Base-by-base conservation (phyloP, 1,140 invertebrate species). In the Amyelois transitella region DNA sequence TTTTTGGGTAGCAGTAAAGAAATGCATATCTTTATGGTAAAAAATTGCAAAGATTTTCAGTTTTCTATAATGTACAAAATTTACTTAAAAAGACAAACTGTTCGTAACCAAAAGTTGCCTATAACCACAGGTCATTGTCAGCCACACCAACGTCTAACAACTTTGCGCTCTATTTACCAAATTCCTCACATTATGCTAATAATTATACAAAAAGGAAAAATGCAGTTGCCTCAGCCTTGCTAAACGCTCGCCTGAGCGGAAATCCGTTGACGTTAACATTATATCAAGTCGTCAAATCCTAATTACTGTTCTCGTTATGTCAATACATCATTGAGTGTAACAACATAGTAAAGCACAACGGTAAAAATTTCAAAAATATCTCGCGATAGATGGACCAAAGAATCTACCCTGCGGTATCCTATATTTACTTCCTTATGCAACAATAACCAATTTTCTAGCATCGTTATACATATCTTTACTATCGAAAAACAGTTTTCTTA, bases 41-140 rank as follows among this genome's bases (percentile, higher is more conserved):
- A n/a, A n/a, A n/a, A n/a, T n/a, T n/a, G n/a, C n/a, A n/a, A n/a
- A n/a, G n/a, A n/a, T n/a, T n/a, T n/a, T n/a, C n/a, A n/a, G n/a
- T n/a, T n/a, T n/a, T n/a, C n/a, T n/a, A n/a, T n/a, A n/a, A n/a
- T n/a, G n/a, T n/a, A n/a, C n/a, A n/a, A n/a, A n/a, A n/a, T n/a
- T n/a, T n/a, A n/a, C n/a, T n/a, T n/a, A n/a, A n/a, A n/a, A n/a
- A n/a, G n/a, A n/a, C n/a, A n/a, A n/a, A n/a, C n/a, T n/a, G n/a
- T n/a, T n/a, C n/a, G n/a, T n/a, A n/a, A n/a, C n/a, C n/a, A n/a
- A n/a, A n/a, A n/a, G n/a, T n/a, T n/a, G n/a, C n/a, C n/a, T n/a
- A n/a, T n/a, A n/a, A 10, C 63, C 18, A 51, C 58, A 62, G 75
- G 75, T 79, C 76, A 81, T 69, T 81, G 72, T 66, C 76, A 75